Conservation (phyloP, 2,888 invertebrate species). For the Griposia aprilina region DNA sequence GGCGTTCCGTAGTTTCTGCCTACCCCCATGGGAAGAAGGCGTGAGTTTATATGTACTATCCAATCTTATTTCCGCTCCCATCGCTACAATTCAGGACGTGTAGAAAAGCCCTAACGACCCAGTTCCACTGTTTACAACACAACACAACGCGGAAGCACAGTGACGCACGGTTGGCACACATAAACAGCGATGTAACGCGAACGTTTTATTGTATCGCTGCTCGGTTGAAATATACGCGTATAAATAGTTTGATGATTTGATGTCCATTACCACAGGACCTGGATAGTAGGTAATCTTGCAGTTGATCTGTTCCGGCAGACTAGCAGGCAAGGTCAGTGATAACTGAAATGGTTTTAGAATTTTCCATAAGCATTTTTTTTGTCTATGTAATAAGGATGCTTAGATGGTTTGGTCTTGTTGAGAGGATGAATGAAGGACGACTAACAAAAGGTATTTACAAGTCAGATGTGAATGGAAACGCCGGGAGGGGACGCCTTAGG, state of each 20-base stretch:
- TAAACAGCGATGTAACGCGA: slow-evolving; percentile 51
- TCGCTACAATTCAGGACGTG: slow-evolving; percentile 14
- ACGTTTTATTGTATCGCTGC: slow-evolving; percentile 50
- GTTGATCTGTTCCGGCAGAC: slow-evolving; percentile 19
- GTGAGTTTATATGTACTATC: too few species aligned
- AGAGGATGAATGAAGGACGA: too few species aligned
- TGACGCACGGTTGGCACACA: slow-evolving; percentile 52
- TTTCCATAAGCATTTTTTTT: background rate
- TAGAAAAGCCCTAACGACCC: slow-evolving; percentile 37
- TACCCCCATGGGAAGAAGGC: too few species aligned
- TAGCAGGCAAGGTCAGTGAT: background rate
- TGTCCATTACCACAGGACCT: slow-evolving; percentile 44
- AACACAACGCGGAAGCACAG: slow-evolving; percentile 47
- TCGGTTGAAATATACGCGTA: slow-evolving; percentile 43
- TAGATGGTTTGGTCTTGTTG: too few species aligned
- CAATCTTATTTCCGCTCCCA: background rate
- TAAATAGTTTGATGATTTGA: slow-evolving; percentile 55
- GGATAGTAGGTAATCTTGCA: slow-evolving; percentile 12
- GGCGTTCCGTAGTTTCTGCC: too few species aligned
- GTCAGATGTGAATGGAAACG: too few species aligned
- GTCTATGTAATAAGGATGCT: too few species aligned
- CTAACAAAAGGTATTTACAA: too few species aligned
- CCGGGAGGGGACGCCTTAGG: too few species aligned
- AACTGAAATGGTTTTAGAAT: background rate
- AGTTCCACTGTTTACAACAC: slow-evolving; percentile 55